Conservation (phyloP, 2,113 vertebrate species). For the Silurus asotus region DNA sequence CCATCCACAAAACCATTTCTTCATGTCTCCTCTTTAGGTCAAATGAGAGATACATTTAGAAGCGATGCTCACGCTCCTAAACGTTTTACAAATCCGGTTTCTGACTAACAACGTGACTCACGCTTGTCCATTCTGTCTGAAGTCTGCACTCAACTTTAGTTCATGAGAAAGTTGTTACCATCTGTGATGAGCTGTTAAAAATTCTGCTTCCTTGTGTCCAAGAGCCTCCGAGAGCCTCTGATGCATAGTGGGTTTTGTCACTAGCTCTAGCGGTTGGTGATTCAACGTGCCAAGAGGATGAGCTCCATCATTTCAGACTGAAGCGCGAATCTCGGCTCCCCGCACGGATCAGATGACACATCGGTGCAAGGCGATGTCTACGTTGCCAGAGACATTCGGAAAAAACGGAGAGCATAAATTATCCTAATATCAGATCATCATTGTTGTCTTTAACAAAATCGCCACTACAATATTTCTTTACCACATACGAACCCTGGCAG, state of each 20-base stretch:
- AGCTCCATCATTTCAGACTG: slow-evolving; percentile 52
- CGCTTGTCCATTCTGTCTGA: slow-evolving; percentile 40
- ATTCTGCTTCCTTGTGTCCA: slow-evolving; percentile 48
- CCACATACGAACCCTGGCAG: slow-evolving; percentile 29
- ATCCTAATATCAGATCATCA: slow-evolving; percentile 18
- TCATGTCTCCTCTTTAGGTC: background rate
- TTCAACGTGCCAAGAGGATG: slow-evolving; percentile 51
- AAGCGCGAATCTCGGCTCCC: slow-evolving; percentile 50
- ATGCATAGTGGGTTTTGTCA: slow-evolving; percentile 51
- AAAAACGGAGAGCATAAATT: slow-evolving; percentile 25
- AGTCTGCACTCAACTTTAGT: slow-evolving; percentile 49
- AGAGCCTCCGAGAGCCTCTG: slow-evolving; percentile 51
- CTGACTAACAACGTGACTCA: slow-evolving; percentile 50
- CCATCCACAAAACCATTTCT: background rate
- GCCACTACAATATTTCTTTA: slow-evolving; percentile 20
- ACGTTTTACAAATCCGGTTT: slow-evolving; percentile 11
- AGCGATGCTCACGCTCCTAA: slow-evolving; percentile 9
- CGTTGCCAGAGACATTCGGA: slow-evolving; percentile 35
- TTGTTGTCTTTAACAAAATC: slow-evolving; percentile 30
- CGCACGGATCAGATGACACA: slow-evolving; percentile 49
- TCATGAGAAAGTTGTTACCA: slow-evolving; percentile 55
- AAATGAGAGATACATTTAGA: background rate
- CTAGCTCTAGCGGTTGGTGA: slow-evolving; percentile 46
- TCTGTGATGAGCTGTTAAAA: slow-evolving; percentile 53
- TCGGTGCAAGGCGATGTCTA: slow-evolving; percentile 40